Evolutionary conservation across 2,797 vertebrate genomes (phyloP).

Genomic region (Poecilia velifera): DNA sequence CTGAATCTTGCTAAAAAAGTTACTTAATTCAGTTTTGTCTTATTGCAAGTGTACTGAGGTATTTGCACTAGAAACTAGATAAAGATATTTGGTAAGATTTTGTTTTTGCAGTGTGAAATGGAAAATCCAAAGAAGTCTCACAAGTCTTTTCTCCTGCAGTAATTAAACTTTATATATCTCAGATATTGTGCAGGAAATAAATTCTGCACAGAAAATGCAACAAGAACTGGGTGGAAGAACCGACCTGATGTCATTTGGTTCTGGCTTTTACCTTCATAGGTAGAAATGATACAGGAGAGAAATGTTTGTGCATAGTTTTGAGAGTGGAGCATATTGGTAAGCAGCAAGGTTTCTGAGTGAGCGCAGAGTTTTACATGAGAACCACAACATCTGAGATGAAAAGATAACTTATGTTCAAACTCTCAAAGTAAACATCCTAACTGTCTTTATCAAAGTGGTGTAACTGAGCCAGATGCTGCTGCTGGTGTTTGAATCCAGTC

Average conservation of each 20-base stretch:
- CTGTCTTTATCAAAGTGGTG: neutral
- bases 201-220: neutral
- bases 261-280: neutral
- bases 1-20: neutral
- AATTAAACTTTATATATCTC: neutral
- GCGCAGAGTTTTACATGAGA: neutral
- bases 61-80: no score
- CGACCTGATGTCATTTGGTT: neutral
- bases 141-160: neutral
- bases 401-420: neutral
- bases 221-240: neutral
- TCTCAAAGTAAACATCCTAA: neutral
- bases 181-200: neutral
- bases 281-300: neutral
- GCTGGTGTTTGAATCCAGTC: conserved; percentile 43
- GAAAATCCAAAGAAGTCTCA: neutral
- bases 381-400: neutral
- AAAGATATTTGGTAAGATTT: no score
- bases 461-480: neutral
- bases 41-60: no score
- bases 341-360: neutral
- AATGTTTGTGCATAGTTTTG: neutral
- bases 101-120: no score
- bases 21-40: no score
- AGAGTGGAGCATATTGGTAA: neutral